Conservation (phyloP, 2,888 invertebrate genomes). For the Prosopocoilus inquinatus region DNA sequence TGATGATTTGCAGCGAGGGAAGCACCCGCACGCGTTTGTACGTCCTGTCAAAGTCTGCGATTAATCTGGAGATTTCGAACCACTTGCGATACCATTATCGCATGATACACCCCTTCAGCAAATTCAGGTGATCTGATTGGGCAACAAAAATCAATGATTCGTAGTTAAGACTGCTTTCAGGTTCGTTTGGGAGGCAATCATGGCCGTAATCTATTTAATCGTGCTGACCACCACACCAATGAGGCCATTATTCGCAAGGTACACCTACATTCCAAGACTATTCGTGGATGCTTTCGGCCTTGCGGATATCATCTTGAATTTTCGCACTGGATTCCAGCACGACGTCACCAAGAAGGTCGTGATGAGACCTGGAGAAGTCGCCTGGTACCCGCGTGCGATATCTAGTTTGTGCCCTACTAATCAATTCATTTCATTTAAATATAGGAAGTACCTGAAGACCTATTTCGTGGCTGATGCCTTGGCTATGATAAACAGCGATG, state of each 20-base stretch:
- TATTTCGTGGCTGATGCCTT: constrained; percentile 42
- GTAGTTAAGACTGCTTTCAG: constrained; percentile 8
- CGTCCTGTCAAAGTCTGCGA: constrained; percentile 23
- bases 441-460: constrained; percentile 40
- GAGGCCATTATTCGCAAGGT: constrained; percentile 4
- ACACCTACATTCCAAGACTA: background rate
- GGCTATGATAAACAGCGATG: constrained; percentile 38
- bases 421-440: background rate
- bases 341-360: constrained; percentile 5
- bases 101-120: constrained; percentile 29
- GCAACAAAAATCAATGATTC: background rate
- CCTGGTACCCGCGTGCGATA: constrained; percentile 23
- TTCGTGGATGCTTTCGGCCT: constrained; percentile 3
- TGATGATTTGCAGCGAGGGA: constrained; percentile 23
- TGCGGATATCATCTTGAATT: constrained; percentile 9
- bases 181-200: constrained; percentile 12
- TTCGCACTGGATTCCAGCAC: constrained; percentile 12
- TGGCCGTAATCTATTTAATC: constrained; percentile 6
- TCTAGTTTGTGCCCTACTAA: background rate
- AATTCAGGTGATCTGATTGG: background rate
- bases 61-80: constrained; percentile 18
- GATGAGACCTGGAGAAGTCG: constrained; percentile 8
- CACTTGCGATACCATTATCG: constrained; percentile 25
- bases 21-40: constrained; percentile 22
- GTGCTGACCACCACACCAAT: constrained; percentile 9